Evolutionary conservation across 2,113 vertebrate species (phyloP).

Genomic region (Cinclus mexicanus): DNA sequence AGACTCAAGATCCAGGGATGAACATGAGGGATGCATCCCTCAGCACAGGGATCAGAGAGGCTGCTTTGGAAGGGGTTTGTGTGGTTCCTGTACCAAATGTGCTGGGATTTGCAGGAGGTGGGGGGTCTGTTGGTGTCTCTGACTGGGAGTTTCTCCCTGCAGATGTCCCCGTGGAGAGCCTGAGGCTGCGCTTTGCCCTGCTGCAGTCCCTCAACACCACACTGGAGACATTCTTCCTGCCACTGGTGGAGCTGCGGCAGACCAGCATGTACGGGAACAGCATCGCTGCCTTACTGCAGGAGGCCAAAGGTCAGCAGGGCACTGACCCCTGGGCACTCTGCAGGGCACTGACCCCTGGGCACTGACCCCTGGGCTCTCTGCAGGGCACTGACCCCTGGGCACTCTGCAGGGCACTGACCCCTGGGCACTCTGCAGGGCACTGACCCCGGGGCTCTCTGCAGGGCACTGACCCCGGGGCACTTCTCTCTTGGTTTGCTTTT

Average conservation of each 20-base stretch:
- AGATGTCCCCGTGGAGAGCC: conserved; percentile 91
- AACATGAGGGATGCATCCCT: background rate
- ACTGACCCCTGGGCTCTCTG: too few relatives aligned
- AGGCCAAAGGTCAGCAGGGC: conserved; percentile 87
- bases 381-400: too few relatives aligned
- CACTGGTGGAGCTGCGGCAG: conserved; percentile 92
- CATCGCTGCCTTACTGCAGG: conserved; percentile 87
- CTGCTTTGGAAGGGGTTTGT: background rate
- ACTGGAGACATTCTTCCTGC: conserved; percentile 93
- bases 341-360: background rate
- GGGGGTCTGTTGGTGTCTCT: background rate
- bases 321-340: too few relatives aligned
- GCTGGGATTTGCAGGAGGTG: background rate
- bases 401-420: too few relatives aligned
- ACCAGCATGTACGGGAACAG: conserved; percentile 85
- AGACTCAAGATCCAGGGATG: background rate
- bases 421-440: background rate
- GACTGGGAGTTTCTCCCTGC: background rate
- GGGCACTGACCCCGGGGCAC: background rate
- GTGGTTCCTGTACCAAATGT: background rate
- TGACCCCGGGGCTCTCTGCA: background rate
- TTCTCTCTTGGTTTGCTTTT: background rate
- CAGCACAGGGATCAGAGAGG: background rate
- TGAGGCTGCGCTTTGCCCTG: conserved; percentile 91
- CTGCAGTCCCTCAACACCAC: conserved; percentile 96